A percentile compares a stretch with the other conserved stretches of the same genome.
Conservation (phyloP, 2,797 vertebrate species). For the Heterohyrax brucei region DNA sequence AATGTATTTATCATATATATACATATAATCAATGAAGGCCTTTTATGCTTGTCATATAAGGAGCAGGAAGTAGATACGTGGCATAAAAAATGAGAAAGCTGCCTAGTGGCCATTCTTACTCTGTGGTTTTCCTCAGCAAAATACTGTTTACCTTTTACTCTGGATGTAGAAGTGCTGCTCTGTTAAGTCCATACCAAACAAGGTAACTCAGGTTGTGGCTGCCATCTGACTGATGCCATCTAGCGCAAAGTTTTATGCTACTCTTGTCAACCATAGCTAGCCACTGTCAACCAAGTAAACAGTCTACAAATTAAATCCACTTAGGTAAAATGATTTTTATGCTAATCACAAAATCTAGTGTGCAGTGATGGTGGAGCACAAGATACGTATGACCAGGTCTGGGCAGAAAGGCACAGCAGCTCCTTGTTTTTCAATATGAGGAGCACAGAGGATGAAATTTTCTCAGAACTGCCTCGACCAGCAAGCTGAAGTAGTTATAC, state of each 20-base stretch:
- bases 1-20: too few species aligned
- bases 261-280: neutral
- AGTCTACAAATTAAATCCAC: neutral
- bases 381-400: neutral
- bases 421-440: neutral
- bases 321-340: neutral
- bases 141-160: neutral
- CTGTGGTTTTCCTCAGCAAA: neutral
- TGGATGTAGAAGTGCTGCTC: too few species aligned
- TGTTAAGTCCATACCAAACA: too few species aligned
- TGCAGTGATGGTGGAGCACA: neutral
- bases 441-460: neutral
- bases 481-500: neutral
- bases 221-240: neutral
- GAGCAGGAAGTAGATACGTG: neutral
- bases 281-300: neutral
- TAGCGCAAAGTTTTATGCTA: neutral
- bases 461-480: neutral
- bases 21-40: neutral
- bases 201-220: too few species aligned
- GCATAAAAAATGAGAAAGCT: neutral
- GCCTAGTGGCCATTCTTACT: neutral
- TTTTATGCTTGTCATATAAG: neutral
- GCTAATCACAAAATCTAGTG: neutral
- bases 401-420: neutral